A percentile compares a stretch with the other conserved stretches of the same genome.
phyloP scores from a whole-genome alignment of 2,888 invertebrate genomes.

The Thereva unica region DNA sequence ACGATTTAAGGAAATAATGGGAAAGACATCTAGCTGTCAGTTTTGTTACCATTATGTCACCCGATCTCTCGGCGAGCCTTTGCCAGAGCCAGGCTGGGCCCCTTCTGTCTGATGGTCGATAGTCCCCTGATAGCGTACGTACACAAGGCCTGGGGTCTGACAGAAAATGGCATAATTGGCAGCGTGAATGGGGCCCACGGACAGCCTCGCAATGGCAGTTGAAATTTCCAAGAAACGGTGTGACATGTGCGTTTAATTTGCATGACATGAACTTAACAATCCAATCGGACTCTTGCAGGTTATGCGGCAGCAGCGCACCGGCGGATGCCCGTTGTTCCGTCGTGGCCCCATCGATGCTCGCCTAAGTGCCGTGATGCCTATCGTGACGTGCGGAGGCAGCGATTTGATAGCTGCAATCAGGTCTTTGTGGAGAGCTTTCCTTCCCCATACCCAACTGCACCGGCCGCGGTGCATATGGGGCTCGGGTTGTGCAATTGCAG shows the following conservation, averaged over 20 bases:
- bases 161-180: conserved; percentile 28
- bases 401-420: conserved; percentile 19
- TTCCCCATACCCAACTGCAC: too few species aligned
- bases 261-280: conserved; percentile 33
- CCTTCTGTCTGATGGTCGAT: conserved; percentile 8
- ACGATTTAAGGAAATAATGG: neutral
- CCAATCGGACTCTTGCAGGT: conserved; percentile 16
- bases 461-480: too few species aligned
- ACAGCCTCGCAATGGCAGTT: conserved; percentile 12
- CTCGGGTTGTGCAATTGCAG: too few species aligned
- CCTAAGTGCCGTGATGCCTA: conserved; percentile 9
- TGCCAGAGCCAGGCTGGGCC: neutral
- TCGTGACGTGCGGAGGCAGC: conserved; percentile 22
- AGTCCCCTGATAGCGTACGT: neutral
- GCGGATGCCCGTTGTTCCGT: conserved; percentile 2
- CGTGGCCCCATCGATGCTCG: neutral
- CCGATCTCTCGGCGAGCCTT: neutral
- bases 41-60: conserved; percentile 24
- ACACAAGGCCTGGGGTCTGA: neutral
- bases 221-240: conserved; percentile 21
- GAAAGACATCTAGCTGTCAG: neutral
- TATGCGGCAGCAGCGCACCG: neutral
- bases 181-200: conserved; percentile 26
- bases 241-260: conserved; percentile 34
- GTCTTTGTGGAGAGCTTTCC: conserved; percentile 20